Conservation (phyloP, 2,113 vertebrate species). For the Chaetorhynchus papuensis region DNA sequence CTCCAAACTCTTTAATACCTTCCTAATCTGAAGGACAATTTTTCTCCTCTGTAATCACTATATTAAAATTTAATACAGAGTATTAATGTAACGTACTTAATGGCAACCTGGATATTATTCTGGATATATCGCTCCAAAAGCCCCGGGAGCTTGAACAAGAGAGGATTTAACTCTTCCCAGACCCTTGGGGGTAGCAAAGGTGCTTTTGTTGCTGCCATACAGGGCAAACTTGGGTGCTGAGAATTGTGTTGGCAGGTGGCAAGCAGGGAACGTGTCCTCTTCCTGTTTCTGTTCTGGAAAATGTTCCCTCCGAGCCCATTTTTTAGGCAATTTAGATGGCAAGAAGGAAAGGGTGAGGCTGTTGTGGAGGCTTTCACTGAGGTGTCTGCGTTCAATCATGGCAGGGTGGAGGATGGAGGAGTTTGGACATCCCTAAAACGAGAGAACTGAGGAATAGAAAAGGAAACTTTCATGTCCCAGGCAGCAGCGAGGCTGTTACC, state of each 20-base stretch:
- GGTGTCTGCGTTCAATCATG: background rate
- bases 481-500: background rate
- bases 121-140: background rate
- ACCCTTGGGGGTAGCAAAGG: background rate
- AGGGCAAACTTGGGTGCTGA: background rate
- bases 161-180: background rate
- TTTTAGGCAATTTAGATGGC: background rate
- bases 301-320: background rate
- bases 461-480: background rate
- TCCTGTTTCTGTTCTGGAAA: background rate
- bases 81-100: constrained; percentile 61
- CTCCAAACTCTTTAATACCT: constrained; percentile 40
- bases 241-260: background rate
- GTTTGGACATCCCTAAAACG: background rate
- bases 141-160: background rate
- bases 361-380: background rate
- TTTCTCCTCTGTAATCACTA: constrained; percentile 65
- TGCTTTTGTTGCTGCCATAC: background rate
- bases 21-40: constrained; percentile 54
- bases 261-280: background rate
- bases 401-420: background rate
- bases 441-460: background rate
- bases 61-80: constrained; percentile 69
- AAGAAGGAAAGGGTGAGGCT: background rate
- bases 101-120: background rate